Conservation (phyloP, 2,113 vertebrate species). For the Myotis brandtii region DNA sequence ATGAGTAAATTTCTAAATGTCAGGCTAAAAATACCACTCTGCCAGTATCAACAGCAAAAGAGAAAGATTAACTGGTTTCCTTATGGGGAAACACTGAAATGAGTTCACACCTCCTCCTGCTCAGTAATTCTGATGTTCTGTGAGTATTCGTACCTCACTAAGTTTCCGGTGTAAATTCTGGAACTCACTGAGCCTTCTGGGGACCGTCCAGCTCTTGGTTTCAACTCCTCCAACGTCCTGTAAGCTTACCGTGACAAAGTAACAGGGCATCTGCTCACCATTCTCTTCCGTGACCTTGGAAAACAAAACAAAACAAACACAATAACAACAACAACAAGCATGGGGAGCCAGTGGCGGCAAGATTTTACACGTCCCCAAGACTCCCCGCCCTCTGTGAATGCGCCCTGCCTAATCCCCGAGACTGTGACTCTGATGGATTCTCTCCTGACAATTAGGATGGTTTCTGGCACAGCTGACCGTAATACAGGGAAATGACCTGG, state of each 20-base stretch:
- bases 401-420: neutral
- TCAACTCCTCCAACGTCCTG: conserved; percentile 90
- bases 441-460: neutral
- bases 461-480: neutral
- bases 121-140: neutral
- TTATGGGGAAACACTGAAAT: neutral
- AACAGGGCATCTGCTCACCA: conserved; percentile 95
- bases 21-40: neutral
- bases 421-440: neutral
- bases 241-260: conserved; percentile 93
- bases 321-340: neutral
- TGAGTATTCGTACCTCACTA: conserved; percentile 91
- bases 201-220: conserved; percentile 94
- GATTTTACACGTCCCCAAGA: neutral
- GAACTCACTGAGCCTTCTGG: conserved; percentile 96
- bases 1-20: conserved; percentile 34
- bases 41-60: neutral
- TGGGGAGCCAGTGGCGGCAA: neutral
- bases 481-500: neutral
- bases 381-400: too few species aligned
- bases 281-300: conserved; percentile 94
- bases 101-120: neutral
- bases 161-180: conserved; percentile 97
- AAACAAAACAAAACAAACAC: neutral
- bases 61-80: neutral